Base-by-base conservation (phyloP, 2,113 vertebrate species). In the Labrus mixtus region DNA sequence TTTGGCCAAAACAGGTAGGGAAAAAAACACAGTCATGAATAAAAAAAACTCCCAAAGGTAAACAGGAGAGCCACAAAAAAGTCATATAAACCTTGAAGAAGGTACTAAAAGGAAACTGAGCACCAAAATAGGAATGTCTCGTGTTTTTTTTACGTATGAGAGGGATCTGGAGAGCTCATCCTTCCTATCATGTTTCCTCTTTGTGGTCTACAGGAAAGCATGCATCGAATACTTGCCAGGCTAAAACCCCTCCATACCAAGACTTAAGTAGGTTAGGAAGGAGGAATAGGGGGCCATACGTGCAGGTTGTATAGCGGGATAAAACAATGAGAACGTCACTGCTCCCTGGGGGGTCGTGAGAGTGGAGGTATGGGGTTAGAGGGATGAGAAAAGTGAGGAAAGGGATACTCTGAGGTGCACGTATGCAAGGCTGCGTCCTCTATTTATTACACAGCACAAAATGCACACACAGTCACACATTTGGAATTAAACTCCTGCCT, bases 401-500 rank as follows among this genome's bases (percentile, higher is more conserved):
- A 62, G 53, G 10, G 54, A 16, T 13, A 12, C 36, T 85, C 56
- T 81, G 87, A 81, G 73, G 77, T 82, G 89, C 87, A 92, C 80
- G 76, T 92, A 89, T 91, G 68, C 87, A 83, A 70, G 65, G 67
- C 69, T 25, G 66, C 2, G 2, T 74, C 36, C 39, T 33, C 39
- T 54, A 11, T 73, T 63, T 78, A 79, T 81, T 33, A 56, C 16
- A 64, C 66, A 55, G 51, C 0, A 1, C 36, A 51, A 50, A 45
- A 68, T 13, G 10, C 25, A 68, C n/a, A 29, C 64, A 36, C 51
- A 59, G 46, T 68, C 55, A 45, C 78, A 84, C 92, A 89, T 92
- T 91, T 90, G 91, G 83, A 93, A 90, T 94, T 93, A 93, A 89
- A 91, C 86, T 87, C 50, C 78, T 90, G 89, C 90, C 87, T 88